Evolutionary conservation across 30 jellyfish, hydroid and myxozoan species (phyloP), one percentile per base, ranked within the genome.

Genomic region (Phacellophora camtschatica): DNA sequence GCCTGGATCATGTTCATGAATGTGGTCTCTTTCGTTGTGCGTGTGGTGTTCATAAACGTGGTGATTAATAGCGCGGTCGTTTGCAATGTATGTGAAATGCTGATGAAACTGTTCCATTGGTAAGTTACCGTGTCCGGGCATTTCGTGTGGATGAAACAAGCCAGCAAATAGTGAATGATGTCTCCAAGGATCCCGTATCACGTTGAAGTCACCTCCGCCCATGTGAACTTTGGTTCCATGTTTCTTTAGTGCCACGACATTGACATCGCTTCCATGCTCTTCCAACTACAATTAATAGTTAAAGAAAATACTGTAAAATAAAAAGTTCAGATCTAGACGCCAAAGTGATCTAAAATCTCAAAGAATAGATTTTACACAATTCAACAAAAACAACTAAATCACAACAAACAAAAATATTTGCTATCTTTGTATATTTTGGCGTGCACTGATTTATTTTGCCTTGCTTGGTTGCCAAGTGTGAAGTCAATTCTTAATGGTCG

Each of bases 181-280:
- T 22, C 97, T 56, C 97, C 97, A 90, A n/a, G 97, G 97, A 69
- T 90, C 97, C 30, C 97, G 45, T n/a, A 90, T 83, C 15, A 90
- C 94, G 66, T 86, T 90, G 71, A 90, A 90, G 23, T 83, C 93
- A n/a, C 97, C 97, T 0, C 97, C 97, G 16, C 97, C 82, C 97
- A 90, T 90, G 69, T 83, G 96, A 16, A 90, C 90, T 29, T 90
- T 82, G 28, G 97, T 90, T 27, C 97, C 97, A 30, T 90, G 87
- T 18, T 83, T 59, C 66, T 83, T 88, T 51, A 82, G 49, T 3
- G 97, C 90, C 0, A 81, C 87, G 0, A 90, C 77, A 42, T 90
- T 87, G 15, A 90, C 96, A 23, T 90, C 97, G 50, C 97, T 95
- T 7, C 97, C 97, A 57, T 90, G 87, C 39, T 90, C 97, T 25